Evolutionary conservation across 2,113 vertebrate genomes (phyloP).

Genomic region (Gobio gobio): DNA sequence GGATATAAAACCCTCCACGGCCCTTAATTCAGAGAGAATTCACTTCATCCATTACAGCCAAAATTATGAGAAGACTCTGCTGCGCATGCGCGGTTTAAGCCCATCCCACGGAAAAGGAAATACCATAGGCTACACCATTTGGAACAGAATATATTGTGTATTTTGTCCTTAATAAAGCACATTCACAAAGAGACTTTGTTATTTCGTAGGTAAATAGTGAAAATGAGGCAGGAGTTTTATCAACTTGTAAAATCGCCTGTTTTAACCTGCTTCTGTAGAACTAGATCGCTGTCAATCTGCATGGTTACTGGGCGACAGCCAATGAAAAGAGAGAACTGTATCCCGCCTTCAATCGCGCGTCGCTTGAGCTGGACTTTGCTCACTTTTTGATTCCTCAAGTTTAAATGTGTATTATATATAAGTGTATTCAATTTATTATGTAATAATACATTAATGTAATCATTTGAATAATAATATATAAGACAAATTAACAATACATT

Average conservation of each 20-base stretch:
- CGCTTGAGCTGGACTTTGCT: constrained; percentile 4
- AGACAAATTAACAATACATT: not conserved
- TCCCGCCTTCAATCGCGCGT: constrained; percentile 43
- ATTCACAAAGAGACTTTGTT: not conserved
- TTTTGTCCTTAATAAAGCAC: not conserved
- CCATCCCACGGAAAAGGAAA: constrained; percentile 40
- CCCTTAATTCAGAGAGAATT: constrained; percentile 73
- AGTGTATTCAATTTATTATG: not conserved
- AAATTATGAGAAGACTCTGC: constrained; percentile 59
- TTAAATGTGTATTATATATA: not conserved
- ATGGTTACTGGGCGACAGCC: constrained; percentile 64
- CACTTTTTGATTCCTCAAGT: not conserved
- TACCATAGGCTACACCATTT: not conserved
- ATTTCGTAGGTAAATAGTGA: not conserved
- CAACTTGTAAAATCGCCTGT: not conserved
- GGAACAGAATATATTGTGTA: not conserved
- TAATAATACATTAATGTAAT: not conserved
- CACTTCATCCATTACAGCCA: constrained; percentile 82
- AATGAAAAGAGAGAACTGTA: constrained; percentile 62
- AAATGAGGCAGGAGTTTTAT: not conserved
- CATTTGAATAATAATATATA: not conserved
- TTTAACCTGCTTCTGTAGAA: not conserved
- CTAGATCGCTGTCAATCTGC: constrained; percentile 65
- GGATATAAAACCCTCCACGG: constrained; percentile 83
- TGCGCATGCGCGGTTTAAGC: constrained; percentile 14